Evolutionary conservation across 30 jellyfish, hydroid and myxozoan genomes (phyloP).

Genomic region (Morbakka virulenta): DNA sequence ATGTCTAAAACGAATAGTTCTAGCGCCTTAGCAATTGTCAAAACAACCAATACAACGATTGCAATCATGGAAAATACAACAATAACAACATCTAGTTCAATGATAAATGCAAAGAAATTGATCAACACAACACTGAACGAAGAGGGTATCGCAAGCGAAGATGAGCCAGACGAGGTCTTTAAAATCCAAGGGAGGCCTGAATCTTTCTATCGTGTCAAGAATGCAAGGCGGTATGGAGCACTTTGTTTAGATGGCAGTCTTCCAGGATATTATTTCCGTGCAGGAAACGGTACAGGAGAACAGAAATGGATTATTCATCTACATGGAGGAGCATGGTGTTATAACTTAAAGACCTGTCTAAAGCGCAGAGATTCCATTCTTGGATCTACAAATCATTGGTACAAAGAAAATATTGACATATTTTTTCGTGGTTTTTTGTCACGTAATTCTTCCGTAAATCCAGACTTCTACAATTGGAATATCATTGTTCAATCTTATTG

Average conservation of each 20-base stretch:
- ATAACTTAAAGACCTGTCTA: slow-evolving; percentile 69
- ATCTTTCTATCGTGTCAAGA: slow-evolving; percentile 35
- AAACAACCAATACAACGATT: too few relatives aligned
- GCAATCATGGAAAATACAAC: too few relatives aligned
- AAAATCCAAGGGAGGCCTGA: too few relatives aligned
- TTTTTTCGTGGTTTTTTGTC: slow-evolving; percentile 89
- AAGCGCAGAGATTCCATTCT: slow-evolving; percentile 73
- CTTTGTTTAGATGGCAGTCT: slow-evolving; percentile 83
- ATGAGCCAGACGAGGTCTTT: too few relatives aligned
- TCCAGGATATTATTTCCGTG: slow-evolving; percentile 83
- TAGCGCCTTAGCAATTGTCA: too few relatives aligned
- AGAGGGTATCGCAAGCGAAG: too few relatives aligned
- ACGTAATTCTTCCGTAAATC: slow-evolving; percentile 45
- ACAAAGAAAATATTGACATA: slow-evolving; percentile 62
- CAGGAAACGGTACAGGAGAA: slow-evolving; percentile 56
- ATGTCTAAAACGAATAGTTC: too few relatives aligned
- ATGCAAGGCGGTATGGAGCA: slow-evolving; percentile 59
- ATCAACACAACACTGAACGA: too few relatives aligned
- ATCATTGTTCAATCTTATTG: slow-evolving; percentile 82
- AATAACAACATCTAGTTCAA: too few relatives aligned
- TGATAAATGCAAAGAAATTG: too few relatives aligned
- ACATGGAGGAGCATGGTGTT: slow-evolving; percentile 99
- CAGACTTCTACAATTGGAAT: slow-evolving; percentile 73
- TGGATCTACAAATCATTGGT: slow-evolving; percentile 79
- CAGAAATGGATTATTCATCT: slow-evolving; percentile 90